Percentiles rank a stretch among this genome's conserved stretches.
phyloP scores from a whole-genome alignment of 1,140 invertebrate genomes.

The Megathymus violae region DNA sequence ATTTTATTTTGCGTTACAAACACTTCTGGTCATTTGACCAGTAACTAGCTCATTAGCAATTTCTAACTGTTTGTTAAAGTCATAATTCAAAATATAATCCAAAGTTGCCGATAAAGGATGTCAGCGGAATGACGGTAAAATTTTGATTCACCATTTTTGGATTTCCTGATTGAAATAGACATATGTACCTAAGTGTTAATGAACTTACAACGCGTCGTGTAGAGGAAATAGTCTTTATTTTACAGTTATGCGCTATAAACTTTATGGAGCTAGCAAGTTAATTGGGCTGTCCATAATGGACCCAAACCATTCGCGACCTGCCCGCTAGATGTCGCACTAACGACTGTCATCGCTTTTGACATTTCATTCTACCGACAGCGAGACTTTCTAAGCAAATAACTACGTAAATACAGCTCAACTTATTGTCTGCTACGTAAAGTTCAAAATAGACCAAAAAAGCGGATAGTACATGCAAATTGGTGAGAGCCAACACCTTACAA shows the following conservation, averaged over 20 bases:
- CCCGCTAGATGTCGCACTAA: slow-evolving; percentile 66
- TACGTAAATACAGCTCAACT: slow-evolving; percentile 4
- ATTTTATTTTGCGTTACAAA: too few relatives aligned
- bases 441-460: slow-evolving; percentile 40
- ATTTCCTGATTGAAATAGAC: not conserved
- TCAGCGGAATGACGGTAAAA: not conserved
- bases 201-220: not conserved
- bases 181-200: not conserved
- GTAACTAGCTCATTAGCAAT: too few relatives aligned
- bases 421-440: slow-evolving; percentile 38
- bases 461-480: slow-evolving; percentile 40
- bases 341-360: slow-evolving; percentile 66
- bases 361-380: slow-evolving; percentile 60
- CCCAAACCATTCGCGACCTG: slow-evolving; percentile 40
- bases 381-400: slow-evolving; percentile 31
- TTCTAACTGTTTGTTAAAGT: too few relatives aligned
- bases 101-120: not conserved
- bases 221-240: not conserved
- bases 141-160: not conserved
- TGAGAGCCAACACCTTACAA: slow-evolving; percentile 54
- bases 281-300: slow-evolving; percentile 16
- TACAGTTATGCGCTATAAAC: slow-evolving; percentile 3
- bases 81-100: too few relatives aligned
- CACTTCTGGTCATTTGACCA: too few relatives aligned
- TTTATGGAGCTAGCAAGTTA: slow-evolving; percentile 9